A percentile compares a stretch with the other conserved stretches of the same genome.
These are phyloP conservation scores for Cheirogaleus major DNA, from an alignment of 2,797 vertebrate species.

Conservation along the genomic window DNA sequence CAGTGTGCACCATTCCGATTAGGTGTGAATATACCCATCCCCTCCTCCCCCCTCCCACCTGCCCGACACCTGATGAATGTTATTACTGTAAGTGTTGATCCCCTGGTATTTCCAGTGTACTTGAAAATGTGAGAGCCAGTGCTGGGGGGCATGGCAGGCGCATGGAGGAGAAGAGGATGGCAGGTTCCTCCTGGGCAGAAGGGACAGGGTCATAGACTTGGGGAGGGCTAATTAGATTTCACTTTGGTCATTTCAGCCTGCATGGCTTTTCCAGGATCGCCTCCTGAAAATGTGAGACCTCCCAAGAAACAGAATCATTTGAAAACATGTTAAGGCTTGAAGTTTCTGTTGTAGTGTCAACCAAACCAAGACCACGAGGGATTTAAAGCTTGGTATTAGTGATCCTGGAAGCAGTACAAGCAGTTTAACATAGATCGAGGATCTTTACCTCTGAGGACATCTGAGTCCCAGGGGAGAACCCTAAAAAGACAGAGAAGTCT, in stretches of 20 bases:
- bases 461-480: not conserved
- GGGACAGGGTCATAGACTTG: not conserved
- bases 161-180: not conserved
- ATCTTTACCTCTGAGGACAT: not conserved
- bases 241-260: not conserved
- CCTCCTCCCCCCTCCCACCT: no score
- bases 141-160: not conserved
- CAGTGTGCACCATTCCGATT: no score
- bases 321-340: not conserved
- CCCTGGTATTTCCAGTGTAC: not conserved
- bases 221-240: not conserved
- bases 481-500: not conserved
- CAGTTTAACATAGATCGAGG: not conserved
- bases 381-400: not conserved
- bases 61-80: no score
- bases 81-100: no score
- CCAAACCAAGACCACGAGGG: not conserved
- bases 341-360: not conserved
- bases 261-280: not conserved
- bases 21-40: no score
- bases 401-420: not conserved
- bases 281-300: slow-evolving; percentile 5
- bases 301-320: slow-evolving; percentile 41
- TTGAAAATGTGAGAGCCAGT: not conserved
- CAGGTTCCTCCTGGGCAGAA: not conserved